Evolutionary conservation across 2,113 vertebrate species (phyloP).

Genomic region (Hippocampus guttulatus): DNA sequence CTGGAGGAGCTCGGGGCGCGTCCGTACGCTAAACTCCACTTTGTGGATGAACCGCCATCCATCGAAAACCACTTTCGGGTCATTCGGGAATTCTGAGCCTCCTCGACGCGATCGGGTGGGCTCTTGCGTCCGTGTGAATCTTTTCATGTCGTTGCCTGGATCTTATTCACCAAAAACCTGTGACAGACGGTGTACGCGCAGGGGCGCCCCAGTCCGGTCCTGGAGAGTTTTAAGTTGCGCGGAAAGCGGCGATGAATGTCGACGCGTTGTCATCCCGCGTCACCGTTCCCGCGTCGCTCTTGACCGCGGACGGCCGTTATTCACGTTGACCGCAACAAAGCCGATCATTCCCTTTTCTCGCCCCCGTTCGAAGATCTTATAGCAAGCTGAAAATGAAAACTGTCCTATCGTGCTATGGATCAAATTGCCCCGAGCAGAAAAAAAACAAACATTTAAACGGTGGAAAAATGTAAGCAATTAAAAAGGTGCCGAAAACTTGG

Average conservation of each 20-base stretch:
- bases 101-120: background rate
- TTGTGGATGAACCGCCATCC: slow-evolving; percentile 81
- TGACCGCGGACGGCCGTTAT: background rate
- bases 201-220: no score
- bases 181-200: no score
- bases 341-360: background rate
- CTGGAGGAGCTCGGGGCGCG: slow-evolving; percentile 82
- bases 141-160: background rate
- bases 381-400: background rate
- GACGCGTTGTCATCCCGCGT: background rate
- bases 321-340: background rate
- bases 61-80: slow-evolving; percentile 95
- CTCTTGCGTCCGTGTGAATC: background rate
- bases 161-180: no score
- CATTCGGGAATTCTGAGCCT: slow-evolving; percentile 77
- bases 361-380: background rate
- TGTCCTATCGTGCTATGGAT: background rate
- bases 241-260: background rate
- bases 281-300: background rate
- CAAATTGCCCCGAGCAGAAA: background rate
- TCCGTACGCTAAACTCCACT: slow-evolving; percentile 83
- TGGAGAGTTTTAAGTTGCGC: background rate
- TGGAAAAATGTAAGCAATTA: background rate
- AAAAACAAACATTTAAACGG: background rate
- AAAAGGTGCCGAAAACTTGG: background rate